Evolutionary conservation across 2,888 invertebrate genomes (phyloP).

Genomic region (Crossocerus cetratus): DNA sequence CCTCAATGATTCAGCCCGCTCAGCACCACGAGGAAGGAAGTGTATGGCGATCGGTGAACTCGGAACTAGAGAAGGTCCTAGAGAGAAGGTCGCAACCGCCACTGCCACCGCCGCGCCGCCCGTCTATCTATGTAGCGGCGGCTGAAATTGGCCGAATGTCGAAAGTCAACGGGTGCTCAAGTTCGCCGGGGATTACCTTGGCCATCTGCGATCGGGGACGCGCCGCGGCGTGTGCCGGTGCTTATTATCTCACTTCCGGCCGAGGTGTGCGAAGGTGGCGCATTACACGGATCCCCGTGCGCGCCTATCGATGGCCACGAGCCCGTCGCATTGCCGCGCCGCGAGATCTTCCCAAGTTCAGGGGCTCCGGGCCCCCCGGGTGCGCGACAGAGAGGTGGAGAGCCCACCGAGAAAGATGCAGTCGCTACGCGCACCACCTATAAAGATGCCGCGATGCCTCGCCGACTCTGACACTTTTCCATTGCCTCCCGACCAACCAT

Average conservation of each 20-base stretch:
- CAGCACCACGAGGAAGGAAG: no score
- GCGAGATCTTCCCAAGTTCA: conserved; percentile 29
- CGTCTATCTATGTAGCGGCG: no score
- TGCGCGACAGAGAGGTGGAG: conserved; percentile 42
- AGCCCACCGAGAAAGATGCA: conserved; percentile 46
- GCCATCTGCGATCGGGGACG: conserved; percentile 36
- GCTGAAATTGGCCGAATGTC: no score
- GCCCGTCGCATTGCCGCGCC: conserved; percentile 13
- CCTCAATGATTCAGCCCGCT: no score
- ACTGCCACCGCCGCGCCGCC: no score
- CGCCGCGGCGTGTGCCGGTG: not conserved
- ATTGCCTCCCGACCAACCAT: conserved; percentile 57
- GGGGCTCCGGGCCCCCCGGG: conserved; percentile 11
- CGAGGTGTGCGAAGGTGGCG: conserved; percentile 26
- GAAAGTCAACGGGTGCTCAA: conserved; percentile 11
- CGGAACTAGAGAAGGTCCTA: no score
- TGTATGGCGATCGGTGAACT: conserved; percentile 2
- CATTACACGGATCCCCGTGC: not conserved
- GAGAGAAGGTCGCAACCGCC: no score
- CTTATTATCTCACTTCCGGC: conserved; percentile 51
- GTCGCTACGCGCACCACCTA: conserved; percentile 49
- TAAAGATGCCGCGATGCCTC: conserved; percentile 66
- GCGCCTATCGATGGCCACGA: conserved; percentile 41
- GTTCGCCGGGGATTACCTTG: conserved; percentile 42
- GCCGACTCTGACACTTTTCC: conserved; percentile 66